Base-by-base conservation (phyloP, 2,113 vertebrate genomes). In the Oreocharis arfaki region DNA sequence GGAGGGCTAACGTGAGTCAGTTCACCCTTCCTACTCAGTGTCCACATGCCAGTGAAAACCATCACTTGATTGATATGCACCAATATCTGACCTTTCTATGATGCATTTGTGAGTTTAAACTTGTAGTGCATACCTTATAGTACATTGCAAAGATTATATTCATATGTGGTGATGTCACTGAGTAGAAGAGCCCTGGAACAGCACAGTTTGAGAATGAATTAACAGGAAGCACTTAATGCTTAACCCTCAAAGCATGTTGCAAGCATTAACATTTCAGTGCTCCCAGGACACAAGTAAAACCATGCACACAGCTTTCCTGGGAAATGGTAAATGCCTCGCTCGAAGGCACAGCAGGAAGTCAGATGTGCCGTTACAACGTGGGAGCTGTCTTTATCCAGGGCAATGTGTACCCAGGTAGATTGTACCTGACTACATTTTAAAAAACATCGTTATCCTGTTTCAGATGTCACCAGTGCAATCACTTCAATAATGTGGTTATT, bases 361-460 rank as follows among this genome's bases (percentile, higher is more conserved):
- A 71, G 35, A 42, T 24, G 16, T 35, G 64, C 41, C 50, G 12
- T 64, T 52, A 17, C 32, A 39, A 27, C 30, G 44, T 28, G 27
- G 55, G 33, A 69, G 32, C 6, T 27, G 19, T 55, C 39, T 46
- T 39, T 4, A 59, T 35, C 30, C 17, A 20, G 39, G 50, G 26
- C 55, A 67, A 10, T 0, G 0, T 1, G 0, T 20, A n/a, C 16
- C 28, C 53, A 78, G 32, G 37, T 13, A 28, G 10, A n/a, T 20
- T 3, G 7, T 22, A 75, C 27, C 41, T 33, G 39, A 64, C 1
- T 20, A 13, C 27, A 4, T 70, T 74, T 56, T 7, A 18, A 44
- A 64, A 57, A 20, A 1, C 5, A 61, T 10, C 47, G 81, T 70
- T 28, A 35, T 10, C 16, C 27, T 21, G 21, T 59, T 90, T 87